Conservation (phyloP, 2,797 vertebrate genomes). For the Mus spretus region DNA sequence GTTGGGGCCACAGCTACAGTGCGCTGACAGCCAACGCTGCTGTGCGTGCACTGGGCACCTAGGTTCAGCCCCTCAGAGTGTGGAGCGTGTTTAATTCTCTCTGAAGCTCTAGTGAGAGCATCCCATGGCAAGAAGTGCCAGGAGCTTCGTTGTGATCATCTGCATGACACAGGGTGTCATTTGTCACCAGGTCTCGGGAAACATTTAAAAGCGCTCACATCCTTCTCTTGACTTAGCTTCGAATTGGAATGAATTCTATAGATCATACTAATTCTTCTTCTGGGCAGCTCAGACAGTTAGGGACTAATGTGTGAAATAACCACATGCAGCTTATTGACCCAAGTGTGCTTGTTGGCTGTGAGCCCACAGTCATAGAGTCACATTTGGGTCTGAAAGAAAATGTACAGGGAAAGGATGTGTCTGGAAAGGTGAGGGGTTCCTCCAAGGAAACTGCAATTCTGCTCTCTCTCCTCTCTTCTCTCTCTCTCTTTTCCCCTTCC, state of each 20-base stretch:
- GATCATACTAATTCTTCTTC: not conserved
- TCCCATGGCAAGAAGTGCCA: not conserved
- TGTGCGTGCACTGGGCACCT: not conserved
- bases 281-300: not conserved
- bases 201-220: constrained; percentile 17
- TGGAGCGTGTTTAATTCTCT: not conserved
- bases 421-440: not conserved
- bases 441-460: not conserved
- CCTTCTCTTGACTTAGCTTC: constrained; percentile 12
- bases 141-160: not conserved
- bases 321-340: not conserved
- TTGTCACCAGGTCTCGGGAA: not conserved
- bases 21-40: too few species aligned
- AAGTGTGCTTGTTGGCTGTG: not conserved
- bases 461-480: too few species aligned
- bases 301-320: not conserved
- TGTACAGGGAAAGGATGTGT: not conserved
- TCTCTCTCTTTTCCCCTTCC: too few species aligned
- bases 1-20: not conserved
- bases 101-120: not conserved
- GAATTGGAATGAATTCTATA: not conserved
- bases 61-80: not conserved
- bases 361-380: not conserved
- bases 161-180: not conserved
- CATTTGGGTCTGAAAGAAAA: not conserved